Conservation (phyloP, 1,140 invertebrate genomes). For the Drosophila tropicalis region DNA sequence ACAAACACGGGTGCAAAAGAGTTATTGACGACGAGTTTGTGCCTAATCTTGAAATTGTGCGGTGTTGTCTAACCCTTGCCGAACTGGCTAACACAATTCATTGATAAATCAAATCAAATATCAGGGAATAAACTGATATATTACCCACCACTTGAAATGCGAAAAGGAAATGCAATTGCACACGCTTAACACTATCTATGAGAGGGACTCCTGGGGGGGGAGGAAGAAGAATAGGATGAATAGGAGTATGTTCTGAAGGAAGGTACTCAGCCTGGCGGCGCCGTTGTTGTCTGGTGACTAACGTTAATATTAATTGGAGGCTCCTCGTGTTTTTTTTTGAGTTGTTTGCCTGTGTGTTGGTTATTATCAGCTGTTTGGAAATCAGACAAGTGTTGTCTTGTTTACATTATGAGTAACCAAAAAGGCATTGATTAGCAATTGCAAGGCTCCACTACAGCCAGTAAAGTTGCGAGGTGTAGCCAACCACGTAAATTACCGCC, state of each 20-base stretch:
- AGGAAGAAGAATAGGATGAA: too few relatives aligned
- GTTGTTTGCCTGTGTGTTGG: slow-evolving; percentile 23
- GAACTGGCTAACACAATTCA: not conserved
- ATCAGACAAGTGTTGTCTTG: slow-evolving; percentile 73
- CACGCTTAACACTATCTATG: not conserved
- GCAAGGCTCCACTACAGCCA: slow-evolving; percentile 34
- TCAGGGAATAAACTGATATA: slow-evolving; percentile 1
- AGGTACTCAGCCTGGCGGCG: not conserved
- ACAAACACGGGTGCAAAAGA: not conserved
- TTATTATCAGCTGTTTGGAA: slow-evolving; percentile 78
- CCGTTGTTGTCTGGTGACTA: slow-evolving; percentile 54
- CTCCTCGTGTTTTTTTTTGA: slow-evolving; percentile 11
- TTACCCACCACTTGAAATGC: slow-evolving; percentile 4
- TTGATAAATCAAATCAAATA: slow-evolving; percentile 21
- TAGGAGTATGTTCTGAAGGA: not conserved
- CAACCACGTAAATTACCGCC: not conserved
- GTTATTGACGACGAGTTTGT: slow-evolving; percentile 6
- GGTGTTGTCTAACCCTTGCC: not conserved
- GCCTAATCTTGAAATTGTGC: not conserved
- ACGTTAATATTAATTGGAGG: slow-evolving; percentile 28
- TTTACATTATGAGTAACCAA: slow-evolving; percentile 61
- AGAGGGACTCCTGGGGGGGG: not conserved
- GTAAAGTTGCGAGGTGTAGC: not conserved
- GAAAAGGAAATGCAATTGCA: slow-evolving; percentile 7
- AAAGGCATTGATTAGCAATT: slow-evolving; percentile 56